These are phyloP conservation scores for Caenorhabditis tropicalis DNA, from an alignment of 1,140 invertebrate genomes.

Conservation along the genomic window DNA sequence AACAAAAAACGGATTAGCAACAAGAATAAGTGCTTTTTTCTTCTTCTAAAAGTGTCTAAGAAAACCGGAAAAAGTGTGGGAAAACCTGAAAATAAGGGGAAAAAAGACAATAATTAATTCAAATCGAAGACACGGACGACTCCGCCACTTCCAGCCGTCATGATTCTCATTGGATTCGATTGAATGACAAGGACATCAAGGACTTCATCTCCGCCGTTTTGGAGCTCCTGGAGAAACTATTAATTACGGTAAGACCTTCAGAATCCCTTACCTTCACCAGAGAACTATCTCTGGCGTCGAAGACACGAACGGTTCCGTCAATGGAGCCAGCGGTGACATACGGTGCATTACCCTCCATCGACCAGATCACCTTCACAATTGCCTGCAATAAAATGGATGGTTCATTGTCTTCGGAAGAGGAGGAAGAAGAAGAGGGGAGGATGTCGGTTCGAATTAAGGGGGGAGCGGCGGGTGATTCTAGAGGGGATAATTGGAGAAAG, in stretches of 20 bases:
- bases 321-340: constrained; percentile 44
- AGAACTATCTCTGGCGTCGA: constrained; percentile 56
- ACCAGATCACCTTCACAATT: constrained; percentile 48
- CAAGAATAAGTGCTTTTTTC: background rate
- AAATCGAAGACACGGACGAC: constrained; percentile 56
- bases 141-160: constrained; percentile 53
- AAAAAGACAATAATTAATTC: background rate
- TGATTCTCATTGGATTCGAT: constrained; percentile 26
- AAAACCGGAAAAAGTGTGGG: background rate
- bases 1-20: background rate
- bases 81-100: background rate
- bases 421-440: no score
- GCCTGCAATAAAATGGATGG: constrained; percentile 34
- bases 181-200: constrained; percentile 52
- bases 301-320: constrained; percentile 54
- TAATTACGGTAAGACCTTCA: background rate
- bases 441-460: no score
- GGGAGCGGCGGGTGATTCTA: no score
- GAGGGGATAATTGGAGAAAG: no score
- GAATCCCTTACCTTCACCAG: constrained; percentile 53
- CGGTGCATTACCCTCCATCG: constrained; percentile 16
- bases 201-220: constrained; percentile 53
- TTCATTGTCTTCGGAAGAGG: no score
- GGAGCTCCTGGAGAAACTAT: constrained; percentile 47
- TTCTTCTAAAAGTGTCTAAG: background rate